Percentiles rank a stretch among this genome's conserved stretches.
Conservation (phyloP, 2,797 vertebrate species). For the Mastacembelus armatus region DNA sequence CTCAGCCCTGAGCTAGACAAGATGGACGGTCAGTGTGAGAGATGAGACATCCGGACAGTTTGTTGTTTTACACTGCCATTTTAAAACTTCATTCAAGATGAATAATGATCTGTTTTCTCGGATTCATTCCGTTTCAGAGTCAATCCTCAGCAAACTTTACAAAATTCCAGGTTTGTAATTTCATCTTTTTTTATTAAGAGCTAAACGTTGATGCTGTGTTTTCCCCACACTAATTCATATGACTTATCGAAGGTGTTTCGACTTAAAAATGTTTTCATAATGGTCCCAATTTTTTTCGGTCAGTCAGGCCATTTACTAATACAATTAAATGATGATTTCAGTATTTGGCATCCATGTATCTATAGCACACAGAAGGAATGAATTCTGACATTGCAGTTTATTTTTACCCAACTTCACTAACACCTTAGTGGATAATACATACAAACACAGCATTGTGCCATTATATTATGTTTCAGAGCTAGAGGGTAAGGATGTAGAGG, state of each 20-base stretch:
- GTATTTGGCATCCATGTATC: background rate
- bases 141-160: constrained; percentile 97
- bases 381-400: background rate
- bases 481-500: constrained; percentile 98
- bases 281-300: background rate
- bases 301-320: too few relatives aligned
- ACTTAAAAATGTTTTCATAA: too few relatives aligned
- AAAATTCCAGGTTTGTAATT: constrained; percentile 96
- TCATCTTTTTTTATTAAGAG: constrained; percentile 6
- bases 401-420: background rate
- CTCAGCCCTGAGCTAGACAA: constrained; percentile 98
- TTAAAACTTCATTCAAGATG: background rate
- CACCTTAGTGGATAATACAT: background rate
- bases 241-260: too few relatives aligned
- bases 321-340: background rate
- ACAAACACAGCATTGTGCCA: constrained; percentile 17
- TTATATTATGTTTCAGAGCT: constrained; percentile 85
- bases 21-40: constrained; percentile 93
- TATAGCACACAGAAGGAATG: background rate
- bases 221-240: background rate
- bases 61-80: background rate
- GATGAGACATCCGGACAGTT: constrained; percentile 4
- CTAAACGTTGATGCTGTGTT: background rate
- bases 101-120: constrained; percentile 10
- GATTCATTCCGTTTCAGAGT: constrained; percentile 86